Evolutionary conservation across 1,140 invertebrate genomes (phyloP), one percentile per base, ranked within the genome.

Genomic region (Scaptomyza graminum): DNA sequence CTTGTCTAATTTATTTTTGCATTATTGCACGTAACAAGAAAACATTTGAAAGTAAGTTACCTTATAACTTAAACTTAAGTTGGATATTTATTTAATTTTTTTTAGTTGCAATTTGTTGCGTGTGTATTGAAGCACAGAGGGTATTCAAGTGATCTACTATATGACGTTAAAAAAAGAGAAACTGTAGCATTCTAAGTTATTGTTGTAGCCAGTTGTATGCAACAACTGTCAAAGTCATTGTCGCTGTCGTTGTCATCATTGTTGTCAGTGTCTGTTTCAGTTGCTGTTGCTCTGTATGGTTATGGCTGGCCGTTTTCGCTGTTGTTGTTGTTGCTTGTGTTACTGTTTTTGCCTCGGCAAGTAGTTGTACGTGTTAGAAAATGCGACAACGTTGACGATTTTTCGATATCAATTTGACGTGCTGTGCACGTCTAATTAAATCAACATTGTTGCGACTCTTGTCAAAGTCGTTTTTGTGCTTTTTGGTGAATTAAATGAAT

Each of bases 371-470:
- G 78, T 80, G 78, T 79, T 76, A 62, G 67, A 76, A 81, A 49
- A 70, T 64, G 78, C 54, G 77, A 71, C 66, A 60, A 50, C 56
- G 73, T 78, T 63, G 41, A 44, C 57, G 55, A 74, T 56, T 62
- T 56, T 76, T 52, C 61, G 46, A 59, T 65, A 73, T 82, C 69
- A 77, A 81, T 69, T 82, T 74, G 60, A 74, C 69, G 62, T 80
- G 62, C 76, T 75, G 61, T 59, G 44, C 77, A 80, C 78, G 72
- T 76, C 72, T 83, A 83, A 84, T 84, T 83, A 83, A 83, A 83
- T 83, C 80, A 83, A 69, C 74, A 75, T 78, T 74, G 54, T 43
- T 59, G 55, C 55, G 55, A 22, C 34, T 69, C 31, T 47, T 43
- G 60, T 22, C 46, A 43, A 7, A 34, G 22, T 57, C 1, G 37